phyloP scores from a whole-genome alignment of 2,888 invertebrate species.

The Drosophila neoperkinsi region DNA sequence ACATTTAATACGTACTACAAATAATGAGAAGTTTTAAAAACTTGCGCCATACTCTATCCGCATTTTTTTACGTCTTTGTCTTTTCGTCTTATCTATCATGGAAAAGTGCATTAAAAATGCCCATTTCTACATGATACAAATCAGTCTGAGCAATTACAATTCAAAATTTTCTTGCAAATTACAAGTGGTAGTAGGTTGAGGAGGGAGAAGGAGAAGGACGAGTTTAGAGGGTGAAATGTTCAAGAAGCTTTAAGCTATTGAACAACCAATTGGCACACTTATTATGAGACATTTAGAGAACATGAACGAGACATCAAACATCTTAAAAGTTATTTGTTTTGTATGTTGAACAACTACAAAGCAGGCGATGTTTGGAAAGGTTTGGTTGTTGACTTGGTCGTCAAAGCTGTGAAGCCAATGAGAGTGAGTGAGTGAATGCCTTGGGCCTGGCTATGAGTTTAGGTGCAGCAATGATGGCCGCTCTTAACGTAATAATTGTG shows the following conservation, averaged over 20 bases:
- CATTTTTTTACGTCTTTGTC: background rate
- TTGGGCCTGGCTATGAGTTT: conserved; percentile 46
- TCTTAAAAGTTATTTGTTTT: background rate
- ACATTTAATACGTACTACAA: conserved; percentile 26
- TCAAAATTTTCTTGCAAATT: conserved; percentile 56
- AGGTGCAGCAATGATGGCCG: conserved; percentile 85
- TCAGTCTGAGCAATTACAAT: conserved; percentile 80
- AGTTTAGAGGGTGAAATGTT: conserved; percentile 10
- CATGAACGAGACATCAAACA: conserved; percentile 15
- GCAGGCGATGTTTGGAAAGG: conserved; percentile 7
- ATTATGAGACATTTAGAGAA: conserved; percentile 32
- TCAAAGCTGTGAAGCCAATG: conserved; percentile 11
- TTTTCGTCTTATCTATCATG: conserved; percentile 35
- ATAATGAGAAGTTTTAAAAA: conserved; percentile 69
- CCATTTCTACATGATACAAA: conserved; percentile 53
- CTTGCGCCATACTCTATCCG: conserved; percentile 47
- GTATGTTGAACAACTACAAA: conserved; percentile 15
- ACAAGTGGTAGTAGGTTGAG: background rate
- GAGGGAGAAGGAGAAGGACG: no score
- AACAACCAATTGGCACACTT: conserved; percentile 60
- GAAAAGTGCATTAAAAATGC: conserved; percentile 30
- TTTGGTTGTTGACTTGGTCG: conserved; percentile 29
- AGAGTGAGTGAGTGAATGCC: conserved; percentile 8
- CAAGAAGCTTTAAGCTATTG: conserved; percentile 41
- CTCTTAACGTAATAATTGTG: conserved; percentile 84